Evolutionary conservation across 2,113 vertebrate species (phyloP), one percentile per base, ranked within the genome.

Genomic region (Ctenodactylus gundi): DNA sequence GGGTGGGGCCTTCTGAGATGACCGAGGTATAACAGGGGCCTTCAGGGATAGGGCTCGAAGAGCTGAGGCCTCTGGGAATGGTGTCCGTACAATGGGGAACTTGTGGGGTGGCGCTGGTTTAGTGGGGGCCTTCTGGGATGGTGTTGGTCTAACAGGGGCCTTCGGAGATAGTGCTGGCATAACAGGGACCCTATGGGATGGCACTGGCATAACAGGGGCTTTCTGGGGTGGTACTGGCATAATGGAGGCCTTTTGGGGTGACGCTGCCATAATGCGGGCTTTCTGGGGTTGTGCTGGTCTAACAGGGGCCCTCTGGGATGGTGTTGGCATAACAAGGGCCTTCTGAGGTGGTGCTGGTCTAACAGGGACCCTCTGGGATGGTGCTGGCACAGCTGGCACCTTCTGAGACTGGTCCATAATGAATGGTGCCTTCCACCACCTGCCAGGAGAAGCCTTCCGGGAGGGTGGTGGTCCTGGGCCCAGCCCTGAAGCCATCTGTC

Each of bases 401-500:
- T 60, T 94, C n/a, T 12, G 73, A 13, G 72, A 27, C 77, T 78
- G 39, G 85, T 85, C 72, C 5, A 27, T 27, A 41, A 81, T 76
- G 51, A 85, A 72, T 0, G 91, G 57, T 21, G 36, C 57, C 21
- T 70, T 62, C 44, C 15, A 3, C 4, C 36, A 1, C 4, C 49
- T 27, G 10, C 20, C 5, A 18, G 57, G 8, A 6, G 11, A 2
- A 65, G 41, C 18, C 36, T 78, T 96, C 85, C 55, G 70, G 53
- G 68, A 29, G 21, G 34, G 34, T 1, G 7, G 68, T 0, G 44
- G 84, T 23, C 6, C 0, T 4, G 0, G 18, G 8, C 51, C 44
- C 27, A 87, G 60, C 39, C 0, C 2, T 25, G n/a, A 15, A 34
- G 15, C 17, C 46, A 1, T 21, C 5, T 39, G 4, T 41, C 18